Evolutionary conservation across 2,113 vertebrate genomes (phyloP).

Genomic region (Ancistrus triradiatus): DNA sequence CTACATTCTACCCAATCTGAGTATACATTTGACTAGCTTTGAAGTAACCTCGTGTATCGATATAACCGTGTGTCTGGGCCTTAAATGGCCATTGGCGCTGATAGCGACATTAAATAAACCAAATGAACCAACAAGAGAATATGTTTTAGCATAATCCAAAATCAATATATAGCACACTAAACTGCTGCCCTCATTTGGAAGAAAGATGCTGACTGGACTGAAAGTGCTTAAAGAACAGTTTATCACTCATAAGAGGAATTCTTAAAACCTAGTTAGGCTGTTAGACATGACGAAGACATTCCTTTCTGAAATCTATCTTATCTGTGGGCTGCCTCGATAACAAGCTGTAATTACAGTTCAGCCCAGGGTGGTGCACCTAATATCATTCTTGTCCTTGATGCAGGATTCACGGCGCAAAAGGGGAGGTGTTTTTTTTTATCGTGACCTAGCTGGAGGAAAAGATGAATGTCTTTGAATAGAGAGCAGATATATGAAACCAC

Average conservation of each 20-base stretch:
- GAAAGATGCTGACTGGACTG: constrained; percentile 30
- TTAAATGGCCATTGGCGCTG: too few species aligned
- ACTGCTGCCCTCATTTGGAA: constrained; percentile 57
- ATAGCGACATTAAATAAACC: too few species aligned
- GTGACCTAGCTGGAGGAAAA: constrained; percentile 40
- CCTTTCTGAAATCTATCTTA: constrained; percentile 63
- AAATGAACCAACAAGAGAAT: too few species aligned
- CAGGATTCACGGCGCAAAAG: constrained; percentile 39
- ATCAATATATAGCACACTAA: too few species aligned
- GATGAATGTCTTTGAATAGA: constrained; percentile 46
- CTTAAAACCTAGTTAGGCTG: constrained; percentile 12
- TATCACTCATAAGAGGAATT: constrained; percentile 14
- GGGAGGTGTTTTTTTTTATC: constrained; percentile 40
- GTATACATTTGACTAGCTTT: too few species aligned
- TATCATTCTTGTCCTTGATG: constrained; percentile 50
- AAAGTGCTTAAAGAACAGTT: constrained; percentile 18
- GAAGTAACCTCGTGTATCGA: too few species aligned
- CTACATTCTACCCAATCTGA: too few species aligned
- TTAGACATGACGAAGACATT: constrained; percentile 59
- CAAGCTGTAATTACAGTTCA: constrained; percentile 59
- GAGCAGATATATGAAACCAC: constrained; percentile 53
- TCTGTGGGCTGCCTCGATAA: constrained; percentile 58
- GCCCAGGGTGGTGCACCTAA: constrained; percentile 54
- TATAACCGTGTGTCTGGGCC: too few species aligned
- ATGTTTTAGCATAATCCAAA: too few species aligned